phyloP scores from a whole-genome alignment of 2,113 vertebrate genomes.

The Corythornis madagascariensis region DNA sequence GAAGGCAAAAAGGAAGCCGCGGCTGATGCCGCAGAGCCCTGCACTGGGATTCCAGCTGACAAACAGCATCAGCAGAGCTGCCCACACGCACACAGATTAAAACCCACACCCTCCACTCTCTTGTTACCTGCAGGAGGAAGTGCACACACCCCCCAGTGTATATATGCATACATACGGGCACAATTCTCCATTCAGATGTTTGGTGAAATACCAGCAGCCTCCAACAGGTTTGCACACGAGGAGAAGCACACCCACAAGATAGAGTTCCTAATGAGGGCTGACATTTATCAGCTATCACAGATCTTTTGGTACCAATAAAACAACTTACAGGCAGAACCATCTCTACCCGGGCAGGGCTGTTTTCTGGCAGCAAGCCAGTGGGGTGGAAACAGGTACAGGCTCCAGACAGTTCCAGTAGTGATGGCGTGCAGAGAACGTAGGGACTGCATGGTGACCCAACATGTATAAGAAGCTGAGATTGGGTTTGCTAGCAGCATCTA shows the following conservation, averaged over 20 bases:
- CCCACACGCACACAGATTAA: neutral
- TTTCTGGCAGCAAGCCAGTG: rapidly evolving
- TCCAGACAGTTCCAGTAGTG: neutral
- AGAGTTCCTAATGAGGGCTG: neutral
- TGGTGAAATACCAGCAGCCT: neutral
- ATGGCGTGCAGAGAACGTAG: rapidly evolving
- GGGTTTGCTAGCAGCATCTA: neutral
- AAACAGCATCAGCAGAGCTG: slow-evolving; percentile 42
- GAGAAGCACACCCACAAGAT: neutral
- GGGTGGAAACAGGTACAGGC: neutral
- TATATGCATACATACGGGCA: neutral
- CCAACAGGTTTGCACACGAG: neutral
- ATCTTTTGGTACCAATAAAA: neutral
- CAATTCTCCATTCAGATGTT: neutral
- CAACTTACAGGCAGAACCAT: neutral
- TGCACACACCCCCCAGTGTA: neutral
- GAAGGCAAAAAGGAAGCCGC: neutral
- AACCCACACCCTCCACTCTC: neutral
- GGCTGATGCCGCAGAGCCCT: neutral
- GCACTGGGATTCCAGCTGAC: slow-evolving; percentile 41
- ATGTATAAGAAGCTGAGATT: neutral
- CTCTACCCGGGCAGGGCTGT: neutral
- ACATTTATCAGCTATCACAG: slow-evolving; percentile 2
- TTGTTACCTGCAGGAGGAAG: slow-evolving; percentile 29
- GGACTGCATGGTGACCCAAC: neutral